A percentile compares a stretch with the other conserved stretches of the same genome.
phyloP scores from a whole-genome alignment of 2,113 vertebrate species.

The Synchiropus splendidus region DNA sequence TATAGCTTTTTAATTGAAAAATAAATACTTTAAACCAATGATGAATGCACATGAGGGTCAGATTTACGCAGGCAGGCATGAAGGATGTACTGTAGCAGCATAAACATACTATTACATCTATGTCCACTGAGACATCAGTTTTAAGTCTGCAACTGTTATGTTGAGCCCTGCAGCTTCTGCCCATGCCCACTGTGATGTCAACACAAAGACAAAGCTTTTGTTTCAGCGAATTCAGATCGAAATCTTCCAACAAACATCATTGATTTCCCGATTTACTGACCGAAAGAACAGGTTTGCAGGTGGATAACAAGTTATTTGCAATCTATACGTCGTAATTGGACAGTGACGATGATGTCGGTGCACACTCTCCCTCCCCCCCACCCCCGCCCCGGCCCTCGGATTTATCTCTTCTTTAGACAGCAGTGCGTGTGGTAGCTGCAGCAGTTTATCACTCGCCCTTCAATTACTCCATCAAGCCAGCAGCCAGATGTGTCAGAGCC shows the following conservation, averaged over 20 bases:
- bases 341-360: slow-evolving; percentile 6
- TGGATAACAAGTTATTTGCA: slow-evolving; percentile 6
- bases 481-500: slow-evolving; percentile 7
- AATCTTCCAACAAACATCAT: neutral
- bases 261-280: slow-evolving; percentile 12
- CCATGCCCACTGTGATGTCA: neutral
- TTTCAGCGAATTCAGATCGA: neutral
- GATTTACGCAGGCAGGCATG: too few species aligned
- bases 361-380: neutral
- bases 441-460: slow-evolving; percentile 24
- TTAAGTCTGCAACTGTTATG: neutral
- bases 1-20: too few species aligned
- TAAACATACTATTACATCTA: too few species aligned
- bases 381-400: neutral
- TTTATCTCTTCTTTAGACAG: slow-evolving; percentile 15
- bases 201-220: neutral
- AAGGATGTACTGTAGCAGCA: too few species aligned
- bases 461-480: slow-evolving; percentile 22
- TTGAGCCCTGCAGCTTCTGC: neutral
- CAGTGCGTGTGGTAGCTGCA: slow-evolving; percentile 8
- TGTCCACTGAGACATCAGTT: too few species aligned
- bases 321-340: slow-evolving; percentile 26
- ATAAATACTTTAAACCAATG: too few species aligned
- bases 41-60: too few species aligned
- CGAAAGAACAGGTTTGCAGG: slow-evolving; percentile 1